Evolutionary conservation across 2,113 vertebrate genomes (phyloP), one percentile per base, ranked within the genome.

Genomic region (Xiphophorus maculatus): DNA sequence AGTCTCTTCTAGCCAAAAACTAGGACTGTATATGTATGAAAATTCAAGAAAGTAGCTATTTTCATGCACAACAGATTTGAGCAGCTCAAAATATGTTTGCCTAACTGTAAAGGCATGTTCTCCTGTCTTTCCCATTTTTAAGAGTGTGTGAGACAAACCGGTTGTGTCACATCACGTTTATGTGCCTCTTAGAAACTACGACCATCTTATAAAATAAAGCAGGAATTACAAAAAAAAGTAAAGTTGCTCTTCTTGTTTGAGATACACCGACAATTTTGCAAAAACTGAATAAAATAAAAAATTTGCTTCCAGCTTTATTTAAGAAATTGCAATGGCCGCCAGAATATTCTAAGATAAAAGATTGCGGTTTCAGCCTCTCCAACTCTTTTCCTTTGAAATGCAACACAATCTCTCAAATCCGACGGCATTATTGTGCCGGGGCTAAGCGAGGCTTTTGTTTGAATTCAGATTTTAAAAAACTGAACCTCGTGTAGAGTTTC

Each of bases 391-490:
- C 37, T 40, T 25, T 37, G 6, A 67, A 35, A 22, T 4, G 15
- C 5, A 44, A 69, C 14, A 30, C 4, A 35, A 63, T 32, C 14
- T 66, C 40, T 12, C 33, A 33, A 61, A 84, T 30, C 15, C 25
- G 11, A 5, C 3, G 42, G 22, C 25, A 3, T 12, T 13, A 42
- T 7, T 63, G 19, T 4, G 32, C 44, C 35, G 60, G 14, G 12
- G 29, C 60, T 12, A 33, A 1, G 61, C 71, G 33, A 12, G 33
- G 15, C 35, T 64, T 68, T 40, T 67, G 61, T 84, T 79, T 62
- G 13, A 7, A 70, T 17, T 64, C 10, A n/a, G 32, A 37, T 40
- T 69, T 28, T 33, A 15, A 30, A 17, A 5, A 51, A 71, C 25
- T 1, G 14, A 6, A 17, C 27, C 28, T n/a, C 64, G 51, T n/a